Base-by-base conservation (phyloP, 2,888 invertebrate genomes). In the Pegoplata infirma region DNA sequence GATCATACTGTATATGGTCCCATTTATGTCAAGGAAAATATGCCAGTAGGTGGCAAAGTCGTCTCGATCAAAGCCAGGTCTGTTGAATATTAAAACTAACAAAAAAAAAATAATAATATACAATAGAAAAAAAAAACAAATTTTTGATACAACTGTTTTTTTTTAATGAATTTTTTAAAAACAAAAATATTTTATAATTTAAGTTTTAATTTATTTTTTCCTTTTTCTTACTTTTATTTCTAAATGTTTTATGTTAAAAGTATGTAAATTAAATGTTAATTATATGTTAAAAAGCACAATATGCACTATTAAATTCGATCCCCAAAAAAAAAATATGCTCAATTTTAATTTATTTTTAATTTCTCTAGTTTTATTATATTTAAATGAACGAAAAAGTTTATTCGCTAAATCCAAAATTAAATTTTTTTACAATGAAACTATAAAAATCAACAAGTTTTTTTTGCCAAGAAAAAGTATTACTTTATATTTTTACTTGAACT, bases 51-150 rank as follows among this genome's bases (percentile, higher is more conserved):
- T 92, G 96, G 96, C 92, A 97, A 95, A 94, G 97, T 98, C 93
- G 95, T 97, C 92, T 97, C 97, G 92, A 95, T 97, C 92, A 97
- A 97, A 95, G 98, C 98, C 94, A 97, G 97, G 97, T 97, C 96
- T 94, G 96, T 95, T 87, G 83, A 82, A 81, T 80, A 82, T 81
- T 59, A 17, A 56, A 77, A 72, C 68, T 59, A 55, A 12, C 40
- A 61, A 69, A 53, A 8, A 63, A 44, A 76, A 32, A 32, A 10
- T 10, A 10, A 32, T 10, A 32, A 32, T 32, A 32, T 32, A 16
- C 25, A 44, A 53, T 36, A 66, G 44, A 40, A 25, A 58, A 25
- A 68, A 49, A 80, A 69, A 69, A 68, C 40, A 56, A 76, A 53
- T 76, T 81, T 78, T 76, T 75, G 56, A 74, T 67, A 49, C 23